phyloP scores from a whole-genome alignment of 2,888 invertebrate species.

The Fragum fragum region DNA sequence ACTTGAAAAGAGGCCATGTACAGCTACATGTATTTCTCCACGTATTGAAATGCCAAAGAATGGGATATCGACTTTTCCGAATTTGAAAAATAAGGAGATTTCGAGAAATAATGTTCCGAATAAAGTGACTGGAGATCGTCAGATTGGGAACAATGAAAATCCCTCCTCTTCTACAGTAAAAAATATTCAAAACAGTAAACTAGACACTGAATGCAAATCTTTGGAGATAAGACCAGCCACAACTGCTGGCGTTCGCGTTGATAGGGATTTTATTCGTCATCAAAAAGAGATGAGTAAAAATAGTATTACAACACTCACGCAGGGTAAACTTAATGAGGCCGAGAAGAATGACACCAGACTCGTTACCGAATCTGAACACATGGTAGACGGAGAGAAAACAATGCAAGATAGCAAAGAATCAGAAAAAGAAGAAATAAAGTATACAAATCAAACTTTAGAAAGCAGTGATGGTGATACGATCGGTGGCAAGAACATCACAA shows the following conservation, averaged over 20 bases:
- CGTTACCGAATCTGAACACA: neutral
- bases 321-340: neutral
- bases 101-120: neutral
- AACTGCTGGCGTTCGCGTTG: conserved; percentile 51
- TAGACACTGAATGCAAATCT: neutral
- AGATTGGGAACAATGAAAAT: neutral
- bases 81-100: neutral
- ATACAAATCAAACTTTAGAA: neutral
- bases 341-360: neutral
- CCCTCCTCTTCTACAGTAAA: neutral
- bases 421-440: neutral
- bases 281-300: neutral
- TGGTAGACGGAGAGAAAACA: neutral
- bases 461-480: neutral
- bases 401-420: too few species aligned
- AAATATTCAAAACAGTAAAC: neutral
- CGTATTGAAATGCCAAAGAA: conserved; percentile 7
- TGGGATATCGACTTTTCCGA: neutral
- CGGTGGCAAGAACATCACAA: neutral
- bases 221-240: conserved; percentile 46
- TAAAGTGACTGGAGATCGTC: neutral
- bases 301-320: neutral
- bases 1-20: conserved; percentile 68
- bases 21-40: conserved; percentile 47
- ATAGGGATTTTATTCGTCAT: conserved; percentile 27